Conservation (phyloP, 2,888 invertebrate genomes). For the Antitype chi region DNA sequence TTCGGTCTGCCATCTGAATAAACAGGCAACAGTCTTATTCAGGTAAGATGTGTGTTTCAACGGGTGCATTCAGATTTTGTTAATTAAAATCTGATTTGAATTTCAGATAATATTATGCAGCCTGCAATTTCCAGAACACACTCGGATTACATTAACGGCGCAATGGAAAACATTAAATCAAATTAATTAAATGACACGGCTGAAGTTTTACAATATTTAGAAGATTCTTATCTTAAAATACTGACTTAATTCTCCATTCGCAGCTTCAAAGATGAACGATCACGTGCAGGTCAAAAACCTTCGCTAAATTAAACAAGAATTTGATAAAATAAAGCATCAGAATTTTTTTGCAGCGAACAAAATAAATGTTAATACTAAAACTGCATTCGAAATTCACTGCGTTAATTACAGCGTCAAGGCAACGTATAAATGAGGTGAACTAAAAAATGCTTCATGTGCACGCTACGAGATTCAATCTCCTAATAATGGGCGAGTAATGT, state of each 20-base stretch:
- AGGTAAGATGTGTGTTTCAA: constrained; percentile 61
- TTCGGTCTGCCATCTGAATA: constrained; percentile 67
- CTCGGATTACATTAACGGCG: constrained; percentile 39
- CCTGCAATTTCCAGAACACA: constrained; percentile 45
- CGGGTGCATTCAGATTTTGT: constrained; percentile 56
- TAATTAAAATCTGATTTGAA: constrained; percentile 64
- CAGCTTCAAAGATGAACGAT: constrained; percentile 55
- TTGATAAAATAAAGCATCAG: constrained; percentile 51
- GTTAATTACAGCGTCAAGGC: constrained; percentile 83
- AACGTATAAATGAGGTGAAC: constrained; percentile 78
- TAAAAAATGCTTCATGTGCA: constrained; percentile 84
- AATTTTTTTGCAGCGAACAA: constrained; percentile 47
- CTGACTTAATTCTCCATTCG: constrained; percentile 54
- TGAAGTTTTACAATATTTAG: constrained; percentile 55
- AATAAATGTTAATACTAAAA: constrained; percentile 62
- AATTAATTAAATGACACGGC: constrained; percentile 60
- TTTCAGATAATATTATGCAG: constrained; percentile 55
- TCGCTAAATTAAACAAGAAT: constrained; percentile 46
- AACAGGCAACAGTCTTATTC: constrained; percentile 62
- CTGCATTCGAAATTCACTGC: constrained; percentile 74
- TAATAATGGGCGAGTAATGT: constrained; percentile 83
- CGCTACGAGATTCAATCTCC: constrained; percentile 85
- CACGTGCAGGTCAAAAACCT: constrained; percentile 58
- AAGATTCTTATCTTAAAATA: constrained; percentile 58
- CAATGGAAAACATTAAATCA: constrained; percentile 50